Evolutionary conservation across 37 sponge, comb jelly and placozoan species (phyloP).

Genomic region (Corticium candelabrum): DNA sequence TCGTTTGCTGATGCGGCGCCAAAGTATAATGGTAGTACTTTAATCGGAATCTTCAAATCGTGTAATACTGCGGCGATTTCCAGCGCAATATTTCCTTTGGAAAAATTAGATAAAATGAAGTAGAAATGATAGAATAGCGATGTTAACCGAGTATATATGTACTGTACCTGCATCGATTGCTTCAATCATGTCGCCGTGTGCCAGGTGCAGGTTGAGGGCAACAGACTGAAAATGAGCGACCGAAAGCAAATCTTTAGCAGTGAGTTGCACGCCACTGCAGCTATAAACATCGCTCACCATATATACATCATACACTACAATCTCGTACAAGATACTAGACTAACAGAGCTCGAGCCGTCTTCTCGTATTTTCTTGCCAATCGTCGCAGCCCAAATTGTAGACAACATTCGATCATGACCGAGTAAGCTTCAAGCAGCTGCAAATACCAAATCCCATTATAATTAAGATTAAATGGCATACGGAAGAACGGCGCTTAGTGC

Average conservation of each 20-base stretch:
- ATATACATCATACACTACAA: too few relatives aligned
- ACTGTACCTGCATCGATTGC: background rate
- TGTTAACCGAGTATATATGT: background rate
- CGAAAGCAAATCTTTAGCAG: background rate
- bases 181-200: background rate
- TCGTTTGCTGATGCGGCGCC: background rate
- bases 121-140: background rate
- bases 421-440: slow-evolving; percentile 69
- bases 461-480: too few relatives aligned
- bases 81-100: background rate
- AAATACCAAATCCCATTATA: too few relatives aligned
- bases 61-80: background rate
- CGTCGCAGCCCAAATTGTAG: slow-evolving; percentile 34
- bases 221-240: background rate
- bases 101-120: background rate
- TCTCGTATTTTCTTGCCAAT: slow-evolving; percentile 7
- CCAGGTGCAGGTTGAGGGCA: background rate
- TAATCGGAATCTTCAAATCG: background rate
- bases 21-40: background rate
- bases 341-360: background rate
- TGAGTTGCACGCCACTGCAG: background rate
- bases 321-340: too few relatives aligned
- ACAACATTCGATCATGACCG: slow-evolving; percentile 64
- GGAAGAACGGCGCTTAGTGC: background rate
- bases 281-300: background rate